A percentile compares a stretch with the other conserved stretches of the same genome.
Conservation (phyloP, 2,888 invertebrate genomes). For the Sinohyriopsis cumingii region DNA sequence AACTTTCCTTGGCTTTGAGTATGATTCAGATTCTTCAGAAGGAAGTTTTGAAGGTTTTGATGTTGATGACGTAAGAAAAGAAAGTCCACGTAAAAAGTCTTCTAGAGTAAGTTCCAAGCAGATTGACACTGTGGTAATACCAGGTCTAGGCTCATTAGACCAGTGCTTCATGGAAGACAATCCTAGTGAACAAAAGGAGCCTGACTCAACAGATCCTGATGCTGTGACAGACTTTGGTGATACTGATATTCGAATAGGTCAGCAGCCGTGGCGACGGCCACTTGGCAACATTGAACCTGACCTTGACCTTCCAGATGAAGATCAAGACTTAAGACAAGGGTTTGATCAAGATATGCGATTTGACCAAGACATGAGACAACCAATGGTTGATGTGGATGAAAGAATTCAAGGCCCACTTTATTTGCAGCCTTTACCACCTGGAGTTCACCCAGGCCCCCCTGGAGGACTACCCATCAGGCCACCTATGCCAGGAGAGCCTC, state of each 20-base stretch:
- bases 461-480: constrained; percentile 19
- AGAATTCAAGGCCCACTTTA: constrained; percentile 12
- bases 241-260: constrained; percentile 13
- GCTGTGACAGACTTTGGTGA: constrained; percentile 23
- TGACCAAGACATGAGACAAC: constrained; percentile 7
- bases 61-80: constrained; percentile 34
- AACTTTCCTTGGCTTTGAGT: constrained; percentile 46
- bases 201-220: not conserved
- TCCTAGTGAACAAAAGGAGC: not conserved
- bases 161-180: not conserved
- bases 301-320: constrained; percentile 3
- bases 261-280: not conserved
- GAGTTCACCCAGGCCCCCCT: constrained; percentile 8
- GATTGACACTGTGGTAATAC: no score
- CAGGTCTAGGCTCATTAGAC: no score
- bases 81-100: constrained; percentile 28
- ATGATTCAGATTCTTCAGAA: constrained; percentile 46
- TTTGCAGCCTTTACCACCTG: not conserved
- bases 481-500: constrained; percentile 18
- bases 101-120: no score
- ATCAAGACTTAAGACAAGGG: constrained; percentile 9
- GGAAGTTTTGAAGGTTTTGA: constrained; percentile 44
- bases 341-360: constrained; percentile 12
- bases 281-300: not conserved
- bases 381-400: constrained; percentile 21